Evolutionary conservation across 1,140 invertebrate species (phyloP).

Genomic region (Bombus difficillimus): DNA sequence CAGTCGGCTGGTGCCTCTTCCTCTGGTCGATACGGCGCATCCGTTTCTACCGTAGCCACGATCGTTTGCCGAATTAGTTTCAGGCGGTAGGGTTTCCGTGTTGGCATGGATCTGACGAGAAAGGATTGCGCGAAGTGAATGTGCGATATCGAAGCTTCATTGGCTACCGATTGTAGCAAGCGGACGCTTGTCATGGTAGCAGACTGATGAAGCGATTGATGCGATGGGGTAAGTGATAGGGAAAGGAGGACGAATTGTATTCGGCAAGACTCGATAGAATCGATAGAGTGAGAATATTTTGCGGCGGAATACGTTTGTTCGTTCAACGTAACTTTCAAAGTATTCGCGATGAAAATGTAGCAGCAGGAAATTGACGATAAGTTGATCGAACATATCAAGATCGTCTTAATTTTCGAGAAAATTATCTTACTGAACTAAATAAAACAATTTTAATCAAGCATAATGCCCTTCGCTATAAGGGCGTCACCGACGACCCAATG

Average conservation of each 20-base stretch:
- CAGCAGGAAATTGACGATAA: no score
- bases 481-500: no score
- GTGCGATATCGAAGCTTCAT: background rate
- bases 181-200: background rate
- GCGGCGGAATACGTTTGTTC: background rate
- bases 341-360: no score
- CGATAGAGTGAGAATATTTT: background rate
- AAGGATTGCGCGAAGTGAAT: background rate
- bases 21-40: slow-evolving; percentile 20
- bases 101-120: background rate
- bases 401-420: no score
- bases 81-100: background rate
- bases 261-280: background rate
- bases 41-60: slow-evolving; percentile 8
- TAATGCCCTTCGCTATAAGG: no score
- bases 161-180: background rate
- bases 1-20: background rate
- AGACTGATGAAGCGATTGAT: background rate
- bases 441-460: no score
- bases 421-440: no score
- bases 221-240: no score
- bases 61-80: slow-evolving; percentile 11
- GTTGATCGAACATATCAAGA: no score
- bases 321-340: no score
- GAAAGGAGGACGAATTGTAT: no score